Evolutionary conservation across 2,888 invertebrate species (phyloP).

Genomic region (Maniola hyperantus): DNA sequence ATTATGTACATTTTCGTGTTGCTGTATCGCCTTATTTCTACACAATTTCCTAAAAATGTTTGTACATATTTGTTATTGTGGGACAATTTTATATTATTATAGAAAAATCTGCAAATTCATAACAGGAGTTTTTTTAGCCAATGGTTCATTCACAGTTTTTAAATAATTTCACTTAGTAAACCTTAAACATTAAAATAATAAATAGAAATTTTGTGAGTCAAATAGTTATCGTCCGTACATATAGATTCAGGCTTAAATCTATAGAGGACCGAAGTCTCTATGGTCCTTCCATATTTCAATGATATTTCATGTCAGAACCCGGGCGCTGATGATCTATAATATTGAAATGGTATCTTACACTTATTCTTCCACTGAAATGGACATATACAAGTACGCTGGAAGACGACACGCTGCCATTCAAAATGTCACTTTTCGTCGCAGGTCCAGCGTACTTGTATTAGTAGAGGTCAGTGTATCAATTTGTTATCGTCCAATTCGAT

Average conservation of each 20-base stretch:
- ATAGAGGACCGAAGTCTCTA: neutral
- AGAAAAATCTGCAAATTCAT: neutral
- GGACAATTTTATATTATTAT: neutral
- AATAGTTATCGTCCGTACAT: neutral
- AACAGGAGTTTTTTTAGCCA: neutral
- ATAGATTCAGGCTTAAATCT: neutral
- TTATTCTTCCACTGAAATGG: too few relatives aligned
- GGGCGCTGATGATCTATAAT: too few relatives aligned
- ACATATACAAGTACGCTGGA: too few relatives aligned
- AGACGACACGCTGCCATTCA: too few relatives aligned
- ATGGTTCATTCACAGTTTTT: neutral
- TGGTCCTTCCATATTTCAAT: neutral
- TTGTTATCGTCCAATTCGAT: too few relatives aligned
- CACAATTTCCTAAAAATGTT: neutral
- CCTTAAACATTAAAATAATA: neutral
- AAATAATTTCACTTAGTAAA: neutral
- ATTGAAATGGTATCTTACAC: too few relatives aligned
- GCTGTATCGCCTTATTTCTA: neutral
- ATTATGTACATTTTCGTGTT: slow-evolving; percentile 31
- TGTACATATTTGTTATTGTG: too few relatives aligned
- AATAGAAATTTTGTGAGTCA: slow-evolving; percentile 3
- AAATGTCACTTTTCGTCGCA: too few relatives aligned
- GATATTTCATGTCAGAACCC: neutral
- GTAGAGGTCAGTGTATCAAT: too few relatives aligned
- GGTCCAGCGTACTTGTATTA: too few relatives aligned